Base-by-base conservation (phyloP, 2,888 invertebrate species). In the Muschampia plurimacula region DNA sequence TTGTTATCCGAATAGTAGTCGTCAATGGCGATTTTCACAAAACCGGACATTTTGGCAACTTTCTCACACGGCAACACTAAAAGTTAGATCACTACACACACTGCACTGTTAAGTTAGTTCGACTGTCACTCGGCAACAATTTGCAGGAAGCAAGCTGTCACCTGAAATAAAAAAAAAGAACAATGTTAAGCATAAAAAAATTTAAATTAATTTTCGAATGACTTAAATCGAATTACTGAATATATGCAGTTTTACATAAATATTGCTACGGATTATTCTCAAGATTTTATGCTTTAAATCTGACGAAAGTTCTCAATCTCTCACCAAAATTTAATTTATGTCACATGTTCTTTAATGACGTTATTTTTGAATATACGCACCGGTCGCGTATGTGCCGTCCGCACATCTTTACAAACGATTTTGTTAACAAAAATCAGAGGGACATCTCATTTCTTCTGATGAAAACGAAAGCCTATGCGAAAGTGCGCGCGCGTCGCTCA, bases 11-110 rank as follows among this genome's bases (percentile, higher is more conserved):
- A 95, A 80, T 96, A 95, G 79, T 95, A 95, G 84, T 96, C 96
- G 82, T 96, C 96, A 77, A 96, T 93, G 36, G 96, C 96, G 79
- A 96, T 95, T 86, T 95, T 95, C 82, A 96, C 96, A 80, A 96
- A 95, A 79, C 96, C 96, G 79, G 96, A 95, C 92, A 95, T 95
- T 87, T 92, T 95, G 84, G 73, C 62, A 76, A 80, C 74, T 77
- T 67, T 74, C 72, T 9, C 57, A 46, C 77, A 81, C 80, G 81
- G 73, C 22, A 67, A 75, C 80, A 78, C 79, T 74, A 57, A 69
- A 57, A 73, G 78, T 80, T 75, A 60, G 76, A 80, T 81, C 85
- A 85, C 85, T 82, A 78, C 88, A 87, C 86, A 82, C 90, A 90
- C 89, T 87, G 80, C 83, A 84, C 87, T 83, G 79, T 82, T 36